Percentiles rank a stretch among this genome's conserved stretches.
These are phyloP conservation scores for Oriolus oriolus DNA, from an alignment of 2,113 vertebrate genomes.

Conservation along the genomic window DNA sequence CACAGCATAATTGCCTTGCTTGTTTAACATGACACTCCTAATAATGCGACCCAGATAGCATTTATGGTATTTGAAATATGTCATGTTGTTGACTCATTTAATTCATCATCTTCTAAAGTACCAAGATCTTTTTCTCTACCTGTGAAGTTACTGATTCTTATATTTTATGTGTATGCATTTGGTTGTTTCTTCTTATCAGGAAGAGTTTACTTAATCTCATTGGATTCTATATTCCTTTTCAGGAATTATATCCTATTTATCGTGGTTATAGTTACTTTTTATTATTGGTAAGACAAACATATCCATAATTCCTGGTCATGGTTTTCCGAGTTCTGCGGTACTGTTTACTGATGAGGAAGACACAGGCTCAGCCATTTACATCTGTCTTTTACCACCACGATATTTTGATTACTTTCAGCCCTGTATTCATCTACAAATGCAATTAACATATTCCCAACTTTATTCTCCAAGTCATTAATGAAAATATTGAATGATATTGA, in stretches of 20 bases:
- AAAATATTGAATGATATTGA: constrained; percentile 58
- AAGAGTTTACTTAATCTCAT: background rate
- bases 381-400: background rate
- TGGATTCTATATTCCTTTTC: background rate
- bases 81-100: constrained; percentile 58
- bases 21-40: constrained; percentile 55
- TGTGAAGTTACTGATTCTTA: background rate
- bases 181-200: background rate
- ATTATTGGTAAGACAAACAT: background rate
- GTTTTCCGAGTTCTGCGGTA: background rate
- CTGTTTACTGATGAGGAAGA: background rate
- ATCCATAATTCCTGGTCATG: background rate
- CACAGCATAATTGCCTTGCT: constrained; percentile 45
- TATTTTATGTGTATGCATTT: background rate
- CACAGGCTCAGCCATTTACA: background rate
- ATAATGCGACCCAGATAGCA: constrained; percentile 34
- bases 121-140: background rate
- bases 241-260: background rate
- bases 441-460: constrained; percentile 36
- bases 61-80: constrained; percentile 46
- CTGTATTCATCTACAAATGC: constrained; percentile 5
- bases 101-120: constrained; percentile 50
- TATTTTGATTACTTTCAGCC: constrained; percentile 21
- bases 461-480: constrained; percentile 39
- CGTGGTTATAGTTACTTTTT: background rate